Conservation (phyloP, 2,888 invertebrate species). For the Marronus borbonicus region DNA sequence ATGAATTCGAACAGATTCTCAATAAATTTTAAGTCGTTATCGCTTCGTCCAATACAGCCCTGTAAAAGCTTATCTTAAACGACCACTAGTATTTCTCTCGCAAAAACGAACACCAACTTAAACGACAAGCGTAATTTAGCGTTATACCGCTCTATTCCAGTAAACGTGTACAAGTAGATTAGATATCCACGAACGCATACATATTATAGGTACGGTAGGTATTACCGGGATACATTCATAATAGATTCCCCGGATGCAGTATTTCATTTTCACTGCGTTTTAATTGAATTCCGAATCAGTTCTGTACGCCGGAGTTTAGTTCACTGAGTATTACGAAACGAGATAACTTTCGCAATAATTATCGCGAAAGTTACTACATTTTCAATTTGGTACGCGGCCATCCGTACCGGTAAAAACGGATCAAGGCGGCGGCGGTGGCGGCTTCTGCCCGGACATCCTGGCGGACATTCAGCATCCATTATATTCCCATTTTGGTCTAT, state of each 20-base stretch:
- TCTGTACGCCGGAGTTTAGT: not conserved
- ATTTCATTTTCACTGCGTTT: slow-evolving; percentile 47
- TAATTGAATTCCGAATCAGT: slow-evolving; percentile 49
- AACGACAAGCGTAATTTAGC: slow-evolving; percentile 5
- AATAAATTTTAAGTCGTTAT: too few species aligned
- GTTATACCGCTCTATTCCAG: not conserved
- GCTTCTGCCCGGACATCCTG: slow-evolving; percentile 41
- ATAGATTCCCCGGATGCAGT: slow-evolving; percentile 32
- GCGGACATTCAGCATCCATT: slow-evolving; percentile 51
- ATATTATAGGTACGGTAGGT: slow-evolving; percentile 1
- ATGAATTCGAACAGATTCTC: too few species aligned
- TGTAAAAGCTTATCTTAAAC: slow-evolving; percentile 5
- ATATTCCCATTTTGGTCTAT: slow-evolving; percentile 37
- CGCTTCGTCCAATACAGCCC: not conserved
- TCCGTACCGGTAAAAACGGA: slow-evolving; percentile 43
- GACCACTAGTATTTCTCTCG: not conserved
- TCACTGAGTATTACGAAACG: not conserved
- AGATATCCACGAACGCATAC: slow-evolving; percentile 17
- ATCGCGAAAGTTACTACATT: slow-evolving; percentile 50
- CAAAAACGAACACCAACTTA: slow-evolving; percentile 27
- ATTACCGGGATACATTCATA: not conserved
- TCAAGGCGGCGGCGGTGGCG: slow-evolving; percentile 19
- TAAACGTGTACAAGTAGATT: slow-evolving; percentile 24
- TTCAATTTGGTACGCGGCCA: slow-evolving; percentile 43
- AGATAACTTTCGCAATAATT: slow-evolving; percentile 49